Base-by-base conservation (phyloP, 1,140 invertebrate species). In the Caenorhabditis inopinata region DNA sequence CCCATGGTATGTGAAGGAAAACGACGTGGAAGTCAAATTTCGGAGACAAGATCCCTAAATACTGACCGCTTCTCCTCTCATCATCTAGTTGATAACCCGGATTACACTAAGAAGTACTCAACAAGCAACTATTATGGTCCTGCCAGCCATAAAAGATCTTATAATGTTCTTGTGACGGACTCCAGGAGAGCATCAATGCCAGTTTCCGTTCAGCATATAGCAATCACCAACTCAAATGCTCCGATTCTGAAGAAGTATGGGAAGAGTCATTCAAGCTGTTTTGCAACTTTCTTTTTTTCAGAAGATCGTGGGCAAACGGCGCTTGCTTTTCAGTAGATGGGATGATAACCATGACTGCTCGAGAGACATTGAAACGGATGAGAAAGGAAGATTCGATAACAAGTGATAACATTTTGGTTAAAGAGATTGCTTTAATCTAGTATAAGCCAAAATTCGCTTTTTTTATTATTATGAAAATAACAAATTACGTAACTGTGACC, bases 351-450 rank as follows among this genome's bases (percentile, higher is more conserved):
- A 68, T 68, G 58, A 68, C 58, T 38, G 32, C 58, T 38, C 29
- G 58, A 21, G 58, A 68, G 7, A 32, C 58, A 9, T 14, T 68
- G 32, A 68, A 68, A 11, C 25, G 35, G 18, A 68, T 68, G 58
- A 68, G 58, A 68, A 68, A 68, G n/a, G 58, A 68, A 21, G 58
- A 68, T 42, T 68, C 58, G 9, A 68, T 68, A 4, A 68, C 58
- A 2, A 68, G 58, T 38, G 58, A 68, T 68, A 68, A 68, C 18
- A 68, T 68, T 38, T 68, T 68, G 25, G 38, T 68, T 12, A 68
- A 68, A 21, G 58, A 68, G 23, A 16, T 68, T 42, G 58, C 58
- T 16, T 29, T 68, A 2, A 38, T 68, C 2, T 68, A 21, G 14
- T 32, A n/a, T n/a, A n/a, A 42, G 5, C 14, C 38, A 14, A 42